Base-by-base conservation (phyloP, 2,113 vertebrate species). In the Atlantisia rogersi region DNA sequence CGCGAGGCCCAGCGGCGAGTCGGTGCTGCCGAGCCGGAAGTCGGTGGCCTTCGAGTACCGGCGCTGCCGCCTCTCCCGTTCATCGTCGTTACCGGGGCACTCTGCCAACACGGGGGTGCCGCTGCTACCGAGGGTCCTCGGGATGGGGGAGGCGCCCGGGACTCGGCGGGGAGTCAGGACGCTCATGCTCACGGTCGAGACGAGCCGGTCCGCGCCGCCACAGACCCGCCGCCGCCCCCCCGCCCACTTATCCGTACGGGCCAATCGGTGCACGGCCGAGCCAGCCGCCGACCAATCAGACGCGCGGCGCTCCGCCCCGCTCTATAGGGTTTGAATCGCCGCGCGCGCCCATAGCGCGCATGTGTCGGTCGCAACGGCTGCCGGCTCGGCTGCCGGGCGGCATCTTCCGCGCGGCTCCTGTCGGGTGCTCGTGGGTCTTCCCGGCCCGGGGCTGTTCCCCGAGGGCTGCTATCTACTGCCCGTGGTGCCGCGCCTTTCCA, bases 21-120 rank as follows among this genome's bases (percentile, higher is more conserved):
- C 98, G 5, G 96, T 20, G 58, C 95, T 97, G 39, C 96, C 52
- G 17, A 98, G 90, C 64, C 98, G 99, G 29, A 99, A 96, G 71
- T 99, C 98, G 15, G 98, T 92, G 48, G 98, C 98, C 62, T 97
- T 98, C 7, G 99, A 99, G 50, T 98, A 98, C 26, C 99, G 96
- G 67, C 99, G 98, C 82, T 99, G 99, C 62, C 98, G 95, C 52
- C 98, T 98, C 80, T 99, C 99, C 82, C 93, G 96, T 53, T 99
- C 99, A 14, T 99, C 99, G 5, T 99, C 99, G 19, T 99, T 99
- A 25, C 98, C 96, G 2, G 98, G 98, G 44, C 99, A 99, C 40
- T 98, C 97, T 1, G 98, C 90, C 35, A 99, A 92, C 40, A 98
- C 97, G 0, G 99, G 98, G 10, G 98, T 98, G 76, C 98, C 98